Evolutionary conservation across 2,888 invertebrate genomes (phyloP), one percentile per base, ranked within the genome.

Genomic region (Tiliacea citrago): DNA sequence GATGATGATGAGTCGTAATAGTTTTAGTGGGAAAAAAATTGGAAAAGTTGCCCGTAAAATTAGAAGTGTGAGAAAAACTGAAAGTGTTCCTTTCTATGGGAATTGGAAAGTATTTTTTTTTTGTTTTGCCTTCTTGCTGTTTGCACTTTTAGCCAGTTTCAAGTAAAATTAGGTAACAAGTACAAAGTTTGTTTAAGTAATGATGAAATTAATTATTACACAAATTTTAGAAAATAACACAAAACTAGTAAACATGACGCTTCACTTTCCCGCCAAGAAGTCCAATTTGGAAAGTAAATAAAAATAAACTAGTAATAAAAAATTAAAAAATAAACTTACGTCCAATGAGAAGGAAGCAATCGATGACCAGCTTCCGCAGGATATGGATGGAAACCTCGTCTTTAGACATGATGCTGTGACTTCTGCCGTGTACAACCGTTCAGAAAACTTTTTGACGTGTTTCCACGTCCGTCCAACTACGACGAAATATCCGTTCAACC

Each of bases 301-400:
- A 60, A 58, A n/a, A 35, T 6, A 0, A 16, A 18, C 0, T 0
- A 7, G 0, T 24, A 21, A 16, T 7, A 0, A 24, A 55, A 62
- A 47, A 9, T n/a, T 9, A 49, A 29, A 0, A 49, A 29, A 0
- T 4, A 53, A 29, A 95, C 95, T 95, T 86, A 95, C 95, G 81
- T 73, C 88, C 91, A 79, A 88, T 88, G n/a, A 95, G 79, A 10
- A 95, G 77, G 68, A 94, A 91, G 68, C 90, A 90, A 83, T 95
- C 95, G 3, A 94, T 71, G 21, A 95, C 93, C 51, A 95, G 82
- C 81, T 94, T 95, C 86, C 92, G 90, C 18, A 83, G 49, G 61
- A 79, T 86, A 13, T 69, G 29, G 9, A 83, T 69, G 0, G 82
- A 73, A n/a, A 0, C 35, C 12, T 77, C 80, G 4, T 79, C 53